Conservation (phyloP, 2,797 vertebrate genomes). For the Poecilia velifera region DNA sequence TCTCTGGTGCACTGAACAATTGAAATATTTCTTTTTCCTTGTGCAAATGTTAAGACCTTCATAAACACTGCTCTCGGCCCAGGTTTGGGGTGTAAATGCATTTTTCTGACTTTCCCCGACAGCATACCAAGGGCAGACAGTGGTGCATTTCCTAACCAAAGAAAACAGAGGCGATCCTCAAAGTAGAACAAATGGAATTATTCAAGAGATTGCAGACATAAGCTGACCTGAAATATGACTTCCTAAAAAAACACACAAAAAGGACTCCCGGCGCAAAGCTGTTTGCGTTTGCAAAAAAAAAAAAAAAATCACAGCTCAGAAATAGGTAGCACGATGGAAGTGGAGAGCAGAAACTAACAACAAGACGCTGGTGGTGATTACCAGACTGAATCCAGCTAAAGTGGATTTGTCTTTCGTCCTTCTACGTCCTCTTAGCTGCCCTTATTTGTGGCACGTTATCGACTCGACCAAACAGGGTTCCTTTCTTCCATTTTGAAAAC, state of each 20-base stretch:
- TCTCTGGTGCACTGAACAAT: neutral
- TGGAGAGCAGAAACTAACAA: conserved; percentile 29
- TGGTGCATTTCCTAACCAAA: conserved; percentile 35
- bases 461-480: conserved; percentile 53
- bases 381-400: conserved; percentile 37
- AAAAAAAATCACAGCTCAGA: conserved; percentile 23
- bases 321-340: conserved; percentile 17
- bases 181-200: conserved; percentile 71
- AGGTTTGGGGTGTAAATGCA: conserved; percentile 24
- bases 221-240: conserved; percentile 37
- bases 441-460: conserved; percentile 59
- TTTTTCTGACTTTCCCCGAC: conserved; percentile 35
- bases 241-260: conserved; percentile 40
- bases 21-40: conserved; percentile 1
- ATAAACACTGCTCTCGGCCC: conserved; percentile 6
- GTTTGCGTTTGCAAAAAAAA: conserved; percentile 37
- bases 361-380: conserved; percentile 40
- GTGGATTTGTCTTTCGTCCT: conserved; percentile 49
- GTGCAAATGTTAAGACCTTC: conserved; percentile 17
- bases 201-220: conserved; percentile 54
- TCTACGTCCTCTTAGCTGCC: conserved; percentile 34
- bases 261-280: conserved; percentile 29
- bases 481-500: conserved; percentile 70
- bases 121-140: conserved; percentile 48
- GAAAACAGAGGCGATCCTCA: conserved; percentile 50